phyloP scores from a whole-genome alignment of 2,797 vertebrate genomes.

The Phoeniculus purpureus region DNA sequence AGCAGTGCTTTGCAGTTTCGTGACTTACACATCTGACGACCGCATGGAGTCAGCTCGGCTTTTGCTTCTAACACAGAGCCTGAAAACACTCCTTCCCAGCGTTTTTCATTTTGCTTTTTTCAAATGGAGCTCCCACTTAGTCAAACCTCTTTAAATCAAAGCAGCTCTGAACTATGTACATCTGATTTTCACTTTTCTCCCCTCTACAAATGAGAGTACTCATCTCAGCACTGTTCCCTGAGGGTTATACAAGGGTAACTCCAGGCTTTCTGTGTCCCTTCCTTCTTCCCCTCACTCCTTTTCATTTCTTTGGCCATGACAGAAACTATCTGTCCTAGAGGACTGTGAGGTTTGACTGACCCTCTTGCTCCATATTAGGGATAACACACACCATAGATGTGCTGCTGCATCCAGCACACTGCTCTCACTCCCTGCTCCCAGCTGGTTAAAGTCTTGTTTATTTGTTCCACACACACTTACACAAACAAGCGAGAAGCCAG shows the following conservation, averaged over 20 bases:
- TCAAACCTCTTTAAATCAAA: slow-evolving; percentile 43
- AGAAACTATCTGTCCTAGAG: slow-evolving; percentile 35
- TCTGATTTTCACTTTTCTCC: slow-evolving; percentile 45
- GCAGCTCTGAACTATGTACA: background rate
- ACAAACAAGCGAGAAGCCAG: background rate
- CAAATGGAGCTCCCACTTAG: background rate
- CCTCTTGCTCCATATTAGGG: slow-evolving; percentile 35
- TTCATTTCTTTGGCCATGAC: background rate
- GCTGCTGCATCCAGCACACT: slow-evolving; percentile 48
- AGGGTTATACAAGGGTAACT: background rate
- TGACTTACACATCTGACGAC: slow-evolving; percentile 42
- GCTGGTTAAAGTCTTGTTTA: background rate
- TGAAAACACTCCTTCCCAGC: slow-evolving; percentile 16
- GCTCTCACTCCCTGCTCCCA: slow-evolving; percentile 5
- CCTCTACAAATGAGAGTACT: slow-evolving; percentile 12
- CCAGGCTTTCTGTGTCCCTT: background rate
- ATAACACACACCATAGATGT: slow-evolving; percentile 46
- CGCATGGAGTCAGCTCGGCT: slow-evolving; percentile 19
- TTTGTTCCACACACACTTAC: background rate
- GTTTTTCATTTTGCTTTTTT: background rate
- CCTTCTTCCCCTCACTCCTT: background rate
- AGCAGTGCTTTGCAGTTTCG: slow-evolving; percentile 30
- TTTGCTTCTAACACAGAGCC: slow-evolving; percentile 32
- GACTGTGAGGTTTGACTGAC: slow-evolving; percentile 27
- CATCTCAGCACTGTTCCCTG: background rate